These are phyloP conservation scores for Oligia strigilis DNA, from an alignment of 2,888 invertebrate species.

Conservation along the genomic window DNA sequence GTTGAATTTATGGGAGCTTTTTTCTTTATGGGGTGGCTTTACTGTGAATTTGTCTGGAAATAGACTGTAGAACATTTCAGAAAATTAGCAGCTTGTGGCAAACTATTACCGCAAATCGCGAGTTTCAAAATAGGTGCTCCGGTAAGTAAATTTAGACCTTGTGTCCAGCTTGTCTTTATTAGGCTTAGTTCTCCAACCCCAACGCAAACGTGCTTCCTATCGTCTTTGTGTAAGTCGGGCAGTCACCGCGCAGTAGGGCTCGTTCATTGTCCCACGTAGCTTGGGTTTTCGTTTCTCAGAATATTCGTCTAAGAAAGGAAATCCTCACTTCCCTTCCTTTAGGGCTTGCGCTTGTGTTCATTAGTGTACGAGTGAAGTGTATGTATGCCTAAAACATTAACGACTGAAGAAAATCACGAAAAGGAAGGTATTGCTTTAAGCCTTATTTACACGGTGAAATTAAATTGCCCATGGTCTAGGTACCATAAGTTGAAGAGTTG, in stretches of 20 bases:
- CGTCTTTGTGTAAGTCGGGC: conserved; percentile 28
- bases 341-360: conserved; percentile 8
- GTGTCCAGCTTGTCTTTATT: conserved; percentile 27
- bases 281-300: conserved; percentile 43
- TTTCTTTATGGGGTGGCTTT: not conserved
- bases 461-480: not conserved
- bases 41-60: not conserved
- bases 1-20: conserved; percentile 22
- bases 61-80: not conserved
- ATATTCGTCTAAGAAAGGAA: conserved; percentile 42
- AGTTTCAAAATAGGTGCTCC: conserved; percentile 6
- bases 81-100: not conserved
- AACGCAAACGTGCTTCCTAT: conserved; percentile 39
- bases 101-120: not conserved
- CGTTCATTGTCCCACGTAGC: conserved; percentile 39
- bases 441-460: not conserved
- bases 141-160: conserved; percentile 15
- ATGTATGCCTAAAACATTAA: conserved; percentile 27
- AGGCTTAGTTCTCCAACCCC: conserved; percentile 25
- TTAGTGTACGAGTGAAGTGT: conserved; percentile 31
- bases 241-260: conserved; percentile 12
- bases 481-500: not conserved
- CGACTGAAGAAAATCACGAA: not conserved
- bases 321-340: conserved; percentile 34
- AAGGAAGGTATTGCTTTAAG: not conserved